Evolutionary conservation across 1,140 invertebrate species (phyloP), one percentile per base, ranked within the genome.

Genomic region (Pachypeltis micranthus): DNA sequence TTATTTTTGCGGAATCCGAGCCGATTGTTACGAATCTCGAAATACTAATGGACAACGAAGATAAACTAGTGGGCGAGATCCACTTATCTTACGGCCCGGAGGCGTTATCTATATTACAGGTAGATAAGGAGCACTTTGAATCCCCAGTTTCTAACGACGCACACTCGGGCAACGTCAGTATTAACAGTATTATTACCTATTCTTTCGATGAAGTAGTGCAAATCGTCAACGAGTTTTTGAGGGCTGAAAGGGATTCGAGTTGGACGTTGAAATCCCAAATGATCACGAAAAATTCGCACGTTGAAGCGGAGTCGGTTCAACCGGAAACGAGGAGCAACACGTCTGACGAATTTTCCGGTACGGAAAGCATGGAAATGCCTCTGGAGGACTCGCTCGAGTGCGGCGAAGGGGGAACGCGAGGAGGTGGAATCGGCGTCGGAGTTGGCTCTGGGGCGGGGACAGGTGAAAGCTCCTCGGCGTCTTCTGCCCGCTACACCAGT

Each of bases 401-500:
- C 29, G 31, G 23, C 4, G 34, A 10, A n/a, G 34, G 34, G 34
- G 7, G 7, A n/a, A 39, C 7, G 34, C 39, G 28, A 31, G 28
- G 61, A 69, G 70, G 68, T 67, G 64, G 59, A 61, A 61, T 63
- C 70, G 62, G 58, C 34, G 60, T 67, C 67, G 70, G 34, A 61
- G 56, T 44, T 60, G 59, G 61, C 23, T 56, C 71, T 68, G 71
- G 72, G 72, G 74, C 72, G 74, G 77, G 44, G 16, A 23, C n/a
- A 25, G 63, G 59, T 47, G 66, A 67, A 61, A 65, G 61, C 59
- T 58, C 79, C 72, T 23, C 16, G 44, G 76, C 72, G 67, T 79
- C 71, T 67, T 51, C 47, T 7, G 85, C 85, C 75, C 85, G 85
- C 70, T 90, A 88, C 72, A 87, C 85, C 68, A 90, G 88, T 77